Percentiles rank a stretch among this genome's conserved stretches.
phyloP scores from a whole-genome alignment of 92 coral and sea anemone species.

The Porites lobata region DNA sequence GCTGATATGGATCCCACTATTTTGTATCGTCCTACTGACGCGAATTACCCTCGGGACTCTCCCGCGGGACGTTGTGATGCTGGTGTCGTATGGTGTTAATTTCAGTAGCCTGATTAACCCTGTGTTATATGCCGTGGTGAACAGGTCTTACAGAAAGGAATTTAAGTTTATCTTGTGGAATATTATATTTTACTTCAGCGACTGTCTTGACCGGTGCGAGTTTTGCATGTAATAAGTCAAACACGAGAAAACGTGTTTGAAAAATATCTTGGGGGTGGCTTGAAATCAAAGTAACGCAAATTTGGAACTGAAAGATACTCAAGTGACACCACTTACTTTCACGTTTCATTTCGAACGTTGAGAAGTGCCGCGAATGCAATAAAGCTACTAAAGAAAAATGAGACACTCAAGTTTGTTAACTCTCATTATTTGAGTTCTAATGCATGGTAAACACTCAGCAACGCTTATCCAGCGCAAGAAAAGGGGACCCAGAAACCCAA shows the following conservation, averaged over 20 bases:
- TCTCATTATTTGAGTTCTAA: too few relatives aligned
- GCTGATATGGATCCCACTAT: constrained; percentile 25
- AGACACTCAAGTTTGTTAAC: too few relatives aligned
- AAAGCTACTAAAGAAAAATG: too few relatives aligned
- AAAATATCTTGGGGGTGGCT: too few relatives aligned
- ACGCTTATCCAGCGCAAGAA: too few relatives aligned
- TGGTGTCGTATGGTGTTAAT: constrained; percentile 16
- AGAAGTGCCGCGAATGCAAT: too few relatives aligned
- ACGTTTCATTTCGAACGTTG: too few relatives aligned
- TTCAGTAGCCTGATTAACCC: constrained; percentile 28
- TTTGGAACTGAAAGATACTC: too few relatives aligned
- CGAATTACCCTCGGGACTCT: constrained; percentile 8
- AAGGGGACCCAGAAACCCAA: too few relatives aligned
- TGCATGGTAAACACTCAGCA: too few relatives aligned
- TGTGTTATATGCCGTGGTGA: constrained; percentile 24
- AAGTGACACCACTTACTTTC: too few relatives aligned
- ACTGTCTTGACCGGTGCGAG: not conserved
- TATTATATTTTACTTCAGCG: not conserved
- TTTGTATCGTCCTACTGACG: not conserved
- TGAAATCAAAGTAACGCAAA: too few relatives aligned
- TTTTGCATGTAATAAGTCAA: not conserved
- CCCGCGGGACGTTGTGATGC: constrained; percentile 24
- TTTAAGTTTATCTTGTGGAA: constrained; percentile 6
- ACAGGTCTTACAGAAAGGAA: constrained; percentile 31
- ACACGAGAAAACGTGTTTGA: not conserved